Percentiles rank a stretch among this genome's conserved stretches.
phyloP scores from a whole-genome alignment of 2,888 invertebrate species.

The Biston betularia region DNA sequence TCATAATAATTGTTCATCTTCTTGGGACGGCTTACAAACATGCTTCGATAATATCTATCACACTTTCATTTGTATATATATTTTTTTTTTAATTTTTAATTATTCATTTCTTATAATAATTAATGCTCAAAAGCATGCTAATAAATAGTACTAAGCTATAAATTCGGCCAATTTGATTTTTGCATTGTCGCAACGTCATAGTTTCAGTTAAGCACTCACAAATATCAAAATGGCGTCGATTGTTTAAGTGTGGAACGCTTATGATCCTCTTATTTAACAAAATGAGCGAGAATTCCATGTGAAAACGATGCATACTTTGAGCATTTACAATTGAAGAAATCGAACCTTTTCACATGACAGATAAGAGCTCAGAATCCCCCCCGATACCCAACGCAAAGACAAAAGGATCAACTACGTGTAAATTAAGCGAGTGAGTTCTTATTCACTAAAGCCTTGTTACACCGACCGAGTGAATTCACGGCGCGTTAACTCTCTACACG shows the following conservation, averaged over 20 bases:
- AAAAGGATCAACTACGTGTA: slow-evolving; percentile 51
- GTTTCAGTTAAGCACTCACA: slow-evolving; percentile 38
- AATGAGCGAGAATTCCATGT: slow-evolving; percentile 53
- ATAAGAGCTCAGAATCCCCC: slow-evolving; percentile 12
- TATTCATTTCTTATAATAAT: slow-evolving; percentile 57
- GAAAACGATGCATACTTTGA: slow-evolving; percentile 8
- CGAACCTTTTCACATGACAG: background rate
- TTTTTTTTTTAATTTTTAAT: slow-evolving; percentile 62
- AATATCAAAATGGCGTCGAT: slow-evolving; percentile 66
- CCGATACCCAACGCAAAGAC: slow-evolving; percentile 35
- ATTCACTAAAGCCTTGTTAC: slow-evolving; percentile 36
- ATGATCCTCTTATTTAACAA: slow-evolving; percentile 56
- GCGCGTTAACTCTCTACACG: background rate
- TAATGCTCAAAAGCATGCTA: slow-evolving; percentile 76
- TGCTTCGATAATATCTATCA: slow-evolving; percentile 62
- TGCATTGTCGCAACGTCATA: slow-evolving; percentile 20
- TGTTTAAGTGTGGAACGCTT: slow-evolving; percentile 66
- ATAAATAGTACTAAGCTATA: slow-evolving; percentile 81
- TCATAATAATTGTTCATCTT: slow-evolving; percentile 45
- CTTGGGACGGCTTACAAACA: slow-evolving; percentile 71
- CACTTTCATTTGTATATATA: slow-evolving; percentile 65
- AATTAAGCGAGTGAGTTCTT: slow-evolving; percentile 58
- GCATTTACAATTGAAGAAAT: background rate
- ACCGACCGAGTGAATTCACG: slow-evolving; percentile 20
- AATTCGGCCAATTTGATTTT: slow-evolving; percentile 47